Evolutionary conservation across 2,797 vertebrate genomes (phyloP).

Genomic region (Mormyrops boulengeri): DNA sequence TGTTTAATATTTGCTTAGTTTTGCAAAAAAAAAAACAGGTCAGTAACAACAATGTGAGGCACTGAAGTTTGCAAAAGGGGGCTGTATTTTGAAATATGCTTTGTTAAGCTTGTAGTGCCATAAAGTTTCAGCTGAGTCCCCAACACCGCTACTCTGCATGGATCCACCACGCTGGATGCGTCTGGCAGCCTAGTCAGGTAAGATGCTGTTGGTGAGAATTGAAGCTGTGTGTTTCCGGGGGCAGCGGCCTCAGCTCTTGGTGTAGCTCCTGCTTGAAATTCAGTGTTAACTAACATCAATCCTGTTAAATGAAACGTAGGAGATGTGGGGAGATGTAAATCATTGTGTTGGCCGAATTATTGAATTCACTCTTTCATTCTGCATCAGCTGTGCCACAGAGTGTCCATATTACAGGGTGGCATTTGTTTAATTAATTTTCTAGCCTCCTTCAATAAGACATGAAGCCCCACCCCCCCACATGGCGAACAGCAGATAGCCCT

Average conservation of each 20-base stretch:
- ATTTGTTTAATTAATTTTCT: not conserved
- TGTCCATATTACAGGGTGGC: not conserved
- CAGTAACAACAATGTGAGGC: not conserved
- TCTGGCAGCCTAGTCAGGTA: not conserved
- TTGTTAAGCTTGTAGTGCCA: not conserved
- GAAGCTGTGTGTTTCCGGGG: not conserved
- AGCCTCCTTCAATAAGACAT: not conserved
- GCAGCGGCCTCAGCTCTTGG: not conserved
- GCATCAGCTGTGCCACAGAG: not conserved
- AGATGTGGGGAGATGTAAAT: not conserved
- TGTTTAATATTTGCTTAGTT: not conserved
- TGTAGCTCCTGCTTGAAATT: not conserved
- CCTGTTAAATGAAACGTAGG: not conserved
- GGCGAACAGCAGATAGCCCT: not conserved
- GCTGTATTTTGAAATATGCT: not conserved
- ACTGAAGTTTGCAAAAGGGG: not conserved
- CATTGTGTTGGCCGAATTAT: not conserved
- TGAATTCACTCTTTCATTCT: not conserved
- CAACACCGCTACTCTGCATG: not conserved
- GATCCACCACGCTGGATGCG: not conserved
- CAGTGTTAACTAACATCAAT: not conserved
- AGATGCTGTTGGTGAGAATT: not conserved
- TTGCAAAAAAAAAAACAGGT: not conserved
- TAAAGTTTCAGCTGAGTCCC: not conserved
- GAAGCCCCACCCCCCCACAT: not conserved